Evolutionary conservation across 2,113 vertebrate genomes (phyloP).

Genomic region (Macquaria australasica): DNA sequence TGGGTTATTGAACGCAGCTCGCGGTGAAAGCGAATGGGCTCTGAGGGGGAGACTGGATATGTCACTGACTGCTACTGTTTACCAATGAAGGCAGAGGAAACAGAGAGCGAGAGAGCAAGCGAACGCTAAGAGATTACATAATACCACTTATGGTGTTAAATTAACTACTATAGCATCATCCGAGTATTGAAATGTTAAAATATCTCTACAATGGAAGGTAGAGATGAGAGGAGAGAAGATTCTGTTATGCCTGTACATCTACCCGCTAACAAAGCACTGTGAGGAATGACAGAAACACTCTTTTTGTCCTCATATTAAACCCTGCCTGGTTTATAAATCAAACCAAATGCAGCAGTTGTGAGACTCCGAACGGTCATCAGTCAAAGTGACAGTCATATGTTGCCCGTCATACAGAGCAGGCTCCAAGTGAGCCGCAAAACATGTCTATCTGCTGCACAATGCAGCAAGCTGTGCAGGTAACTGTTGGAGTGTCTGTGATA

Average conservation of each 20-base stretch:
- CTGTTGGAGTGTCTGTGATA: background rate
- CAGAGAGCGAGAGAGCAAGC: background rate
- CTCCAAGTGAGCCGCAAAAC: slow-evolving; percentile 52
- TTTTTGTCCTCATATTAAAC: slow-evolving; percentile 24
- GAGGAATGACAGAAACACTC: slow-evolving; percentile 28
- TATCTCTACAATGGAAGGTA: background rate
- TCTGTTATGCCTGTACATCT: slow-evolving; percentile 43
- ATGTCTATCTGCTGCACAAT: slow-evolving; percentile 32
- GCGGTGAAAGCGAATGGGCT: slow-evolving; percentile 35
- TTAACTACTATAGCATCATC: slow-evolving; percentile 8
- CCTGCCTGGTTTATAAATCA: slow-evolving; percentile 56
- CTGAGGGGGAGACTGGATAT: slow-evolving; percentile 34
- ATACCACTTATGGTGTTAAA: slow-evolving; percentile 20
- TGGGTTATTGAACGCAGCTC: slow-evolving; percentile 64
- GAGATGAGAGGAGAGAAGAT: background rate
- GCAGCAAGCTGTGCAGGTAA: slow-evolving; percentile 13
- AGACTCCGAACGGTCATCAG: slow-evolving; percentile 37
- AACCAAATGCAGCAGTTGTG: slow-evolving; percentile 29
- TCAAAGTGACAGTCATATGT: slow-evolving; percentile 67
- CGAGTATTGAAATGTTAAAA: background rate
- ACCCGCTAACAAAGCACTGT: slow-evolving; percentile 23
- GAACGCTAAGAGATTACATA: slow-evolving; percentile 16
- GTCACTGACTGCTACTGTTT: slow-evolving; percentile 47
- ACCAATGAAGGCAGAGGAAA: slow-evolving; percentile 36
- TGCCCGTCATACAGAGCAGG: slow-evolving; percentile 50